Conservation (phyloP, 1,140 invertebrate species). For the Bradynema listronoti region DNA sequence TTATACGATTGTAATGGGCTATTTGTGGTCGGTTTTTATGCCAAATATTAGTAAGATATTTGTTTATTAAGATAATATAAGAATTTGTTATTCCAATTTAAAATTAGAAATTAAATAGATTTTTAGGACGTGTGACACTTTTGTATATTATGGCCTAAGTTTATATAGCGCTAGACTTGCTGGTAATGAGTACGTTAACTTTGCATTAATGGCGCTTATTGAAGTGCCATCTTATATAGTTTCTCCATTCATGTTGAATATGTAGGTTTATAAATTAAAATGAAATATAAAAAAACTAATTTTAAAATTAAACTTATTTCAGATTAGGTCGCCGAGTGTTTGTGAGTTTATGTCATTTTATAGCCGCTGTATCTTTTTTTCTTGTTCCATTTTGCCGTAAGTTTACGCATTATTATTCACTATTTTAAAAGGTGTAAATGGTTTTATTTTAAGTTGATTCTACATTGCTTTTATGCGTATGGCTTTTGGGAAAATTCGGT, state of each 20-base stretch:
- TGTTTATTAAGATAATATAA: too few species aligned
- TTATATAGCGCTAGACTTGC: constrained; percentile 53
- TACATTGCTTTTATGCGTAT: constrained; percentile 12
- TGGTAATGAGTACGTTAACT: constrained; percentile 58
- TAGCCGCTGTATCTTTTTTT: constrained; percentile 33
- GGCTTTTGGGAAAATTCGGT: constrained; percentile 38
- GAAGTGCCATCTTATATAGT: constrained; percentile 55
- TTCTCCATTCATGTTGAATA: constrained; percentile 43
- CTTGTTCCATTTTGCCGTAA: constrained; percentile 16
- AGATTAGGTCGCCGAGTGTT: constrained; percentile 34
- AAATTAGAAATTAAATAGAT: background rate
- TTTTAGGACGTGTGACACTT: constrained; percentile 36
- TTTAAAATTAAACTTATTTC: background rate
- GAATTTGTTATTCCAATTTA: too few species aligned
- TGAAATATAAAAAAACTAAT: background rate
- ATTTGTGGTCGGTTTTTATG: constrained; percentile 30
- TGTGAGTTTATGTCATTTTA: constrained; percentile 23
- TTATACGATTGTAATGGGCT: constrained; percentile 29
- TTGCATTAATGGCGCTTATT: constrained; percentile 53
- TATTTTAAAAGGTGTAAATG: too few species aligned
- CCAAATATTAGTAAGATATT: background rate
- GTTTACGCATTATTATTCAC: too few species aligned
- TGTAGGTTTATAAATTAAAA: constrained; percentile 29
- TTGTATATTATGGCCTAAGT: constrained; percentile 60
- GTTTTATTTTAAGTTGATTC: constrained; percentile 20